Percentiles rank a stretch among this genome's conserved stretches.
Conservation (phyloP, 2,113 vertebrate genomes). For the Brevimyrus niger region DNA sequence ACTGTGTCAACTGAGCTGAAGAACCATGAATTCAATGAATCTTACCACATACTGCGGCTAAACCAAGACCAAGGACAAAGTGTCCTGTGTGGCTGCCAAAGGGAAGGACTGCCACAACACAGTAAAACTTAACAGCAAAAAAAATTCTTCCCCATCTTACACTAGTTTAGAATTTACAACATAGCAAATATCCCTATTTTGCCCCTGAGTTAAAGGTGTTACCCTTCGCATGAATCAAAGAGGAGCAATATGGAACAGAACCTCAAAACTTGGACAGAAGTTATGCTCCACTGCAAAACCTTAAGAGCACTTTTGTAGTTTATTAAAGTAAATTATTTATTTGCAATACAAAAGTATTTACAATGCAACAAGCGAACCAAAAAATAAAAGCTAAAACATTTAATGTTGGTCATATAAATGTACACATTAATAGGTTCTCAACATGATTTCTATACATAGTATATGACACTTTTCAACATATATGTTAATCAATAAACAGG, state of each 20-base stretch:
- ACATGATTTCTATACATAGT: neutral
- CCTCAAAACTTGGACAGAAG: neutral
- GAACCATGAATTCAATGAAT: neutral
- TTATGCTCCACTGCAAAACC: neutral
- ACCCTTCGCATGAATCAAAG: neutral
- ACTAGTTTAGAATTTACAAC: neutral
- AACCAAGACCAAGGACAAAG: neutral
- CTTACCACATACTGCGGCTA: neutral
- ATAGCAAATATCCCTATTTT: neutral
- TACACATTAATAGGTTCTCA: neutral
- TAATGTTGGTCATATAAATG: neutral
- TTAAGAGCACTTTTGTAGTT: neutral
- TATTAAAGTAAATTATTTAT: neutral
- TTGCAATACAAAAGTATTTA: neutral
- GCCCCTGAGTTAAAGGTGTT: neutral
- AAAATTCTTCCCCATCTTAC: neutral
- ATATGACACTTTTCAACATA: neutral
- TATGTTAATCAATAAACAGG: neutral
- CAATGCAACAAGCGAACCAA: neutral
- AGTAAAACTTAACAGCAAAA: neutral
- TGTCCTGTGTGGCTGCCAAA: neutral
- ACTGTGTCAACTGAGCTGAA: neutral
- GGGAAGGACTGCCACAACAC: neutral
- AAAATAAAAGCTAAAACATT: neutral
- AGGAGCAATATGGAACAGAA: neutral